Evolutionary conservation across 2,113 vertebrate genomes (phyloP), one percentile per base, ranked within the genome.

Genomic region (Dissostichus mawsoni): DNA sequence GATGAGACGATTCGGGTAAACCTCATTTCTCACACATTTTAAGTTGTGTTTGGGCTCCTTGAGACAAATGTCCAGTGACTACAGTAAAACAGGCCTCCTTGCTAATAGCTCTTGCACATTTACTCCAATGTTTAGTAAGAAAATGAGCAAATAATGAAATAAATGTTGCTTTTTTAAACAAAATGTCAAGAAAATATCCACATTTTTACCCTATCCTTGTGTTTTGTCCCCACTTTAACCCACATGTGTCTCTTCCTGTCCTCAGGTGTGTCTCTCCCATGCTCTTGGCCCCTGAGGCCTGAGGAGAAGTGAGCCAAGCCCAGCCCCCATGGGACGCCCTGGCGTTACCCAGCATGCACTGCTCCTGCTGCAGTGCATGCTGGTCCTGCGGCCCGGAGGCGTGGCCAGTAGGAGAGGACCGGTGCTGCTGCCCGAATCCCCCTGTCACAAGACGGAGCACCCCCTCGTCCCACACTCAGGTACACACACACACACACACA

Each of bases 391-490:
- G 78, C 89, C 87, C 55, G 88, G 84, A 74, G 86, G 84, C 63
- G 90, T 90, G 85, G 88, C 85, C 45, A 25, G 91, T 55, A 91
- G 94, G 88, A 93, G 93, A 91, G 91, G 89, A 67, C 88, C 93
- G 0, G 87, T 90, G 70, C 74, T 93, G 69, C 87, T 84, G 59
- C 95, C 95, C 0, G 92, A 96, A 10, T 92, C 91, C 0, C 94
- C 91, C 63, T 99, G 98, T 92, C 95, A 96, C 86, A 94, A 92
- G 90, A 92, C 90, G 0, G 97, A 97, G 81, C 97, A 98, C 76
- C 98, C 97, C 0, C 77, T 98, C 83, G 84, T 98, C 74, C 92
- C 96, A 50, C 96, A 98, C 81, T 93, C 96, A 96, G 98, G 98
- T 98, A 87, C 52, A 64, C 8, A 29, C n/a, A 51, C 47, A 52